phyloP scores from a whole-genome alignment of 2,797 vertebrate genomes.

The Alcedo quadribrachys region DNA sequence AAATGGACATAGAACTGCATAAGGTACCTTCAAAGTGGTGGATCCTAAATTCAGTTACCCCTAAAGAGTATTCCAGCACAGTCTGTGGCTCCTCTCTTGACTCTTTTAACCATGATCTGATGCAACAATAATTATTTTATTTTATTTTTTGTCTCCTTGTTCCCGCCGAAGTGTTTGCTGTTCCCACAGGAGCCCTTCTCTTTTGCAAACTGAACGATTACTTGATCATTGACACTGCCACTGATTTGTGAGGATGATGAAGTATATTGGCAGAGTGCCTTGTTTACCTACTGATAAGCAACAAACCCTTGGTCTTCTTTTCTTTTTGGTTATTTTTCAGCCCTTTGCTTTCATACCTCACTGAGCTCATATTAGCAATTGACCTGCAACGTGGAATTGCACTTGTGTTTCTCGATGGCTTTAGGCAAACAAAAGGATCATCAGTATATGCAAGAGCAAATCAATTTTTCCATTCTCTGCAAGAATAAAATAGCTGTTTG shows the following conservation, averaged over 20 bases:
- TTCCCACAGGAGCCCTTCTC: constrained; percentile 23
- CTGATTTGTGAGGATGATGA: constrained; percentile 62
- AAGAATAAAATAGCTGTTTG: constrained; percentile 12
- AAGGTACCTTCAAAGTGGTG: not conserved
- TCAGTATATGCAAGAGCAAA: not conserved
- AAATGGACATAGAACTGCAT: not conserved
- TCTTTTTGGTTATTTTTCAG: constrained; percentile 14
- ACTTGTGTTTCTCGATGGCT: not conserved
- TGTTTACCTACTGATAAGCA: constrained; percentile 27
- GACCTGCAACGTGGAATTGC: constrained; percentile 25
- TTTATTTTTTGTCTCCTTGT: constrained; percentile 1
- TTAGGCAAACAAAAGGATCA: constrained; percentile 29
- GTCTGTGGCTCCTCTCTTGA: not conserved
- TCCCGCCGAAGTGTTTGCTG: not conserved
- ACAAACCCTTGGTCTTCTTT: constrained; percentile 31
- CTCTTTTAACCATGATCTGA: too few species aligned
- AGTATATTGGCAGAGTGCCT: constrained; percentile 38
- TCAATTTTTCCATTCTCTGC: constrained; percentile 36
- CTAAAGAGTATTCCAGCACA: not conserved
- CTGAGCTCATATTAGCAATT: constrained; percentile 15
- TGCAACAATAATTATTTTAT: not conserved
- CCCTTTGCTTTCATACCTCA: not conserved
- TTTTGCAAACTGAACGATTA: constrained; percentile 39
- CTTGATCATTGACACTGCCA: constrained; percentile 17
- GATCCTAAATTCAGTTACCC: not conserved